Evolutionary conservation across 2,113 vertebrate species (phyloP), one percentile per base, ranked within the genome.

Genomic region (Pseudolaguvia tuberculata): DNA sequence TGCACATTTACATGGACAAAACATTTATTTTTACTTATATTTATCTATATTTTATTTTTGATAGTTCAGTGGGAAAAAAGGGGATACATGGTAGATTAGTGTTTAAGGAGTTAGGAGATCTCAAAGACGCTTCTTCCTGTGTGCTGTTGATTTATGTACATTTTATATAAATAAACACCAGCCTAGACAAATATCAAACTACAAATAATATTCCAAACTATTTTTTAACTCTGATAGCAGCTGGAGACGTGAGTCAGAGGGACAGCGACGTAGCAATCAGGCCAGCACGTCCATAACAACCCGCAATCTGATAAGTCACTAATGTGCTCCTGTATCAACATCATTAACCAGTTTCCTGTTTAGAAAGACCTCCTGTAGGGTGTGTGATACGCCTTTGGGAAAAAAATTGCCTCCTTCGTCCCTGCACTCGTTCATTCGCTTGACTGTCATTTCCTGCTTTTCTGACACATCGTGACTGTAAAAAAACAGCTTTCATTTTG

Each of bases 261-360:
- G 23, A 31, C 17, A 70, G 42, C 25, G 52, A 52, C 48, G 56
- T 47, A 25, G 72, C 29, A 73, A 73, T 73, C 48, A 63, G 18
- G 58, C 71, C 70, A 57, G 27, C 11, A 47, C 81, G 70, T 78
- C 79, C 79, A 6, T 75, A 83, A 77, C 75, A 78, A 56, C 18
- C 0, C 68, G 67, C 84, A 85, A 87, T 88, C 83, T 83, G 79
- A 86, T 86, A 72, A 83, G 31, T 23, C 81, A 71, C 81, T 82
- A 80, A 73, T 82, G 61, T 72, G 50, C 72, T 82, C 78, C 52
- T 55, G 62, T 75, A 57, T 78, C 76, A 82, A 82, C 25, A 53
- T 59, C 74, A 78, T 84, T 84, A 83, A 69, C 51, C 79, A 74
- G 80, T 85, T 89, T 88, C 73, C 80, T 87, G 79, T 83, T 84